Evolutionary conservation across 2,113 vertebrate genomes (phyloP).

Genomic region (Boleophthalmus pectinirostris): DNA sequence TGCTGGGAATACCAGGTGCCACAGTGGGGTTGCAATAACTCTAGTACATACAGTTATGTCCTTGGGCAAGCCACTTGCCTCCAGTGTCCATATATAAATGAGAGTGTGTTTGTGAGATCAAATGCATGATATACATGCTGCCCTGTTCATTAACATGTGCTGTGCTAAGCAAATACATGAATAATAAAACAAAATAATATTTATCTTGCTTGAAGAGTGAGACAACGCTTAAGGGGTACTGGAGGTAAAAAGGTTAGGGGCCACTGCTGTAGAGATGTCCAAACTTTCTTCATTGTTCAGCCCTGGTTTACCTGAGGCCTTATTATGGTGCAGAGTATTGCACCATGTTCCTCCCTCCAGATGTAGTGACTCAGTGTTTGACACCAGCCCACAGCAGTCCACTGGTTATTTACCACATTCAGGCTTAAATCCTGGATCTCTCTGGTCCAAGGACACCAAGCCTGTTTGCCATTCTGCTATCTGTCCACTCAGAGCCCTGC

Average conservation of each 20-base stretch:
- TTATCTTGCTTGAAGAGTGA: background rate
- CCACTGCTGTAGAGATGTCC: background rate
- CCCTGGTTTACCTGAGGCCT: slow-evolving; percentile 25
- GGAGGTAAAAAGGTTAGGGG: background rate
- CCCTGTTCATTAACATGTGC: too few relatives aligned
- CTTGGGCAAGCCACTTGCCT: background rate
- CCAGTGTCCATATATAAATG: too few relatives aligned
- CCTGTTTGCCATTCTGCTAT: slow-evolving; percentile 46
- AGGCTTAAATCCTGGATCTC: slow-evolving; percentile 39
- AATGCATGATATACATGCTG: too few relatives aligned
- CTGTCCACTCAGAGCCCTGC: slow-evolving; percentile 29
- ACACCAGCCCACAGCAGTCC: slow-evolving; percentile 24
- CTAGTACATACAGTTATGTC: background rate
- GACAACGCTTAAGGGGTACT: background rate
- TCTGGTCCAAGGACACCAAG: slow-evolving; percentile 42
- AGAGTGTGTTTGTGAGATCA: too few relatives aligned
- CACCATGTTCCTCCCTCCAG: slow-evolving; percentile 29
- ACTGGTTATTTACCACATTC: slow-evolving; percentile 24
- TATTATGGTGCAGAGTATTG: slow-evolving; percentile 13
- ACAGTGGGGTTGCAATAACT: background rate
- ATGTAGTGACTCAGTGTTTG: slow-evolving; percentile 40
- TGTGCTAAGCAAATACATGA: background rate
- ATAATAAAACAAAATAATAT: background rate
- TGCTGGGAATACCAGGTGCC: background rate
- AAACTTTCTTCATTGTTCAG: slow-evolving; percentile 24